Conservation (phyloP, 2,888 invertebrate genomes). For the Apoderus coryli region DNA sequence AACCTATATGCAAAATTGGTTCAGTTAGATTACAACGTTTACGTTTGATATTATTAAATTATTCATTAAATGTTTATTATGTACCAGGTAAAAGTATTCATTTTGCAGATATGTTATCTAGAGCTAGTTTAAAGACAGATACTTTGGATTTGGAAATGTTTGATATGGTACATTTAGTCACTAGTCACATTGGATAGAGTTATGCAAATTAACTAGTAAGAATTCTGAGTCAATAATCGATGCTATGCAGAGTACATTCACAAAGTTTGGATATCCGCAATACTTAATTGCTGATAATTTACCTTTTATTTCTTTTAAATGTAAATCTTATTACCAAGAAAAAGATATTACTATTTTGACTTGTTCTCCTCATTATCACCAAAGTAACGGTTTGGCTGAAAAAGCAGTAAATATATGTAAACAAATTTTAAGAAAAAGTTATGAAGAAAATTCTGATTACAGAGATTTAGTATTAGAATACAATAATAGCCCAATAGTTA, state of each 20-base stretch:
- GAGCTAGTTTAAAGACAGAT: slow-evolving; percentile 9
- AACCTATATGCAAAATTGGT: slow-evolving; percentile 13
- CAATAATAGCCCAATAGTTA: slow-evolving; percentile 15
- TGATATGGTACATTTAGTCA: slow-evolving; percentile 12
- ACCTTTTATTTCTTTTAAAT: slow-evolving; percentile 16
- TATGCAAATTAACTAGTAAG: slow-evolving; percentile 13
- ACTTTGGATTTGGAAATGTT: slow-evolving; percentile 10
- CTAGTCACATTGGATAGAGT: slow-evolving; percentile 2
- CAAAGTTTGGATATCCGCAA: slow-evolving; percentile 5
- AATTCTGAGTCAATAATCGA: slow-evolving; percentile 17
- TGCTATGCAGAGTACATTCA: slow-evolving; percentile 3
- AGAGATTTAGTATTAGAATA: slow-evolving; percentile 16
- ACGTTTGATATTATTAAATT: slow-evolving; percentile 13
- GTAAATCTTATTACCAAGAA: slow-evolving; percentile 14
- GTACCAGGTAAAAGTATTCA: slow-evolving; percentile 14
- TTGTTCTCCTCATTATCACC: slow-evolving; percentile 13
- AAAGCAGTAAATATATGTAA: slow-evolving; percentile 17
- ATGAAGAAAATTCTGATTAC: slow-evolving; percentile 13
- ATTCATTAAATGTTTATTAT: slow-evolving; percentile 12
- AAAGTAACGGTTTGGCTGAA: slow-evolving; percentile 17
- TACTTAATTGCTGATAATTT: slow-evolving; percentile 15
- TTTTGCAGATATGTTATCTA: slow-evolving; percentile 13
- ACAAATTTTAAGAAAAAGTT: slow-evolving; percentile 18
- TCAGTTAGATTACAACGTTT: slow-evolving; percentile 14
- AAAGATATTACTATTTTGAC: slow-evolving; percentile 15